Evolutionary conservation across 1,140 invertebrate genomes (phyloP), one percentile per base, ranked within the genome.

Genomic region (Pseudachorutes palmiensis): DNA sequence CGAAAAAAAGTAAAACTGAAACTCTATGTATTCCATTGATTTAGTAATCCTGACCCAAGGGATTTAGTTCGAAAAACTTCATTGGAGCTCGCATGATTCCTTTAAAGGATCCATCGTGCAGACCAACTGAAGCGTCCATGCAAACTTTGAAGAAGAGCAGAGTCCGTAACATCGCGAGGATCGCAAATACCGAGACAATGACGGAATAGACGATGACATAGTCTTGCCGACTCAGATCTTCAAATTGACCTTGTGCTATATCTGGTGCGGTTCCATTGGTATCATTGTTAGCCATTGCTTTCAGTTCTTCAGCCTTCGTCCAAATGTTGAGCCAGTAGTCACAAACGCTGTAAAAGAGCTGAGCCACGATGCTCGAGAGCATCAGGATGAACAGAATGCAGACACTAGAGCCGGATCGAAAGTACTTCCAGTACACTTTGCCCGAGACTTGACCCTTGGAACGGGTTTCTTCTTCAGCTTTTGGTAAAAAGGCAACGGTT

Each of bases 61-160:
- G 88, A 77, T 90, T 93, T 5, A 82, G 82, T 75, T 91, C 88
- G 77, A 92, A 94, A 79, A 93, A 94, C 0, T 83, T 80, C 86
- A 92, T 91, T 0, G 87, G 85, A 0, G 88, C 84, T 0, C 84
- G 81, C 0, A 89, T 84, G 30, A 92, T 85, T 16, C 83, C 82
- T 19, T 77, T 76, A 76, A 93, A 93, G 89, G 94, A 92, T 22
- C 78, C 80, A 75, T 92, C 86, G 76, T 96, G 92, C 3, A 96
- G 79, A 29, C 81, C 85, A 66, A 83, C 83, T 0, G 90, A 92
- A 0, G 91, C 83, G n/a, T 83, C 86, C 83, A 92, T 88, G 73
- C 88, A 90, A 5, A 91, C 80, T 72, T 85, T 84, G 78, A 92
- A 92, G 77, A 91, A 93, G 2, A 83, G 74, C 29, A 86, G 81